Conservation (phyloP, 2,113 vertebrate species). For the Terrapene triunguis region DNA sequence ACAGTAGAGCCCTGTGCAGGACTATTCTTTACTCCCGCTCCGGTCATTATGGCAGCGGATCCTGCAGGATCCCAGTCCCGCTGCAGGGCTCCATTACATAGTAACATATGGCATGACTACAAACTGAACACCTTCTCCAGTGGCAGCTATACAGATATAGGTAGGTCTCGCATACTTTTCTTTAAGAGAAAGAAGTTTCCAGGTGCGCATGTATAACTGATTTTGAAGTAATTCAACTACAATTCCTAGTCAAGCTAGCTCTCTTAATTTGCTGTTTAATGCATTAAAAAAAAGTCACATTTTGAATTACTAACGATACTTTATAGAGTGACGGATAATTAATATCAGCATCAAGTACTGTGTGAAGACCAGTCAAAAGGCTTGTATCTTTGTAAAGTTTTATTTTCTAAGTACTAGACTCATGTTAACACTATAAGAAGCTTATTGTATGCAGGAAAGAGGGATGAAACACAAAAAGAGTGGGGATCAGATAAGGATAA, state of each 20-base stretch:
- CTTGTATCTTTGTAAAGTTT: not conserved
- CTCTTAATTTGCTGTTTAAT: not conserved
- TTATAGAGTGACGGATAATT: not conserved
- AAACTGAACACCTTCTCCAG: not conserved
- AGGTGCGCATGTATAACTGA: not conserved
- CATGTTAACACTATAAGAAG: not conserved
- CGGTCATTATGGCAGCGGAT: not conserved
- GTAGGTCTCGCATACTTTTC: not conserved
- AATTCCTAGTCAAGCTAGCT: not conserved
- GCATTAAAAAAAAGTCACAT: not conserved
- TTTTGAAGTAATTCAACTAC: not conserved
- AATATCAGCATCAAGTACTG: not conserved
- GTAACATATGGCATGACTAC: not conserved
- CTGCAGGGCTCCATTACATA: not conserved
- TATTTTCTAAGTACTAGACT: not conserved
- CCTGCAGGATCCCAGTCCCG: not conserved
- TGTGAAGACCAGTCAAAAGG: not conserved
- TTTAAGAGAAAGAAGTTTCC: not conserved
- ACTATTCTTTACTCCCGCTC: not conserved
- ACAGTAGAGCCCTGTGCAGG: not conserved
- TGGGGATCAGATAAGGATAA: too few species aligned
- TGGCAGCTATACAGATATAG: not conserved
- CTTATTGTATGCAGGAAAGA: not conserved
- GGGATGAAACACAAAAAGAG: too few species aligned
- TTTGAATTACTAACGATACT: not conserved